Base-by-base conservation (phyloP, 2,888 invertebrate genomes). In the Thumatha senex region DNA sequence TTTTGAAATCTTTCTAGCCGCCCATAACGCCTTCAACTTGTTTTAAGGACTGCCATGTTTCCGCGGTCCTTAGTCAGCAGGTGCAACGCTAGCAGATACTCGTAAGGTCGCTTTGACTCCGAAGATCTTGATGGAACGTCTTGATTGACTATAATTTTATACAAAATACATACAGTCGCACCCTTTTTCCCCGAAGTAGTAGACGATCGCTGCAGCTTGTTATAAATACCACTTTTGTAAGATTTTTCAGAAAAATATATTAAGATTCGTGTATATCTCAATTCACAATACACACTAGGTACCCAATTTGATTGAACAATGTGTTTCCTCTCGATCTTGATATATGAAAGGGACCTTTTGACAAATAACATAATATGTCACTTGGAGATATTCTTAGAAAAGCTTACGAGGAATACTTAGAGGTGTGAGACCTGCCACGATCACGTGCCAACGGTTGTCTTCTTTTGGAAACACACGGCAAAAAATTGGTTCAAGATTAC, bases 391-490 rank as follows among this genome's bases (percentile, higher is more conserved):
- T 47, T 47, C 24, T 34, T 34, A 35, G 34, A 15, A 7, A 24
- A 34, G 29, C 34, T 41, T 24, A 40, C 13, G 31, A 39, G 24
- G 34, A 40, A 30, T 13, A 35, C 40, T 34, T 47, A 47, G 40
- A 29, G 5, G 3, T 31, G 9, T 31, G 9, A 31, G 3, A 10
- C 31, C 10, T 8, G 30, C 24, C n/a, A n/a, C 41, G 36, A 48
- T 48, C 48, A 48, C 48, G 36, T 48, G 48, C 31, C 7, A 48
- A 36, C 30, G 36, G 15, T 10, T 35, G 47, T 29, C 40, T 40
- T 35, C 29, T 7, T 33, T 9, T 41, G 29, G 12, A 47, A 47
- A 47, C 35, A 41, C 41, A 47, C 41, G 34, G 40, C 1, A 9
- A 1, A 10, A 18, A 18, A 46, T 34, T 2, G 5, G 18, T n/a